These are phyloP conservation scores for Corythaixoides concolor DNA, from an alignment of 2,113 vertebrate species.

Conservation along the genomic window DNA sequence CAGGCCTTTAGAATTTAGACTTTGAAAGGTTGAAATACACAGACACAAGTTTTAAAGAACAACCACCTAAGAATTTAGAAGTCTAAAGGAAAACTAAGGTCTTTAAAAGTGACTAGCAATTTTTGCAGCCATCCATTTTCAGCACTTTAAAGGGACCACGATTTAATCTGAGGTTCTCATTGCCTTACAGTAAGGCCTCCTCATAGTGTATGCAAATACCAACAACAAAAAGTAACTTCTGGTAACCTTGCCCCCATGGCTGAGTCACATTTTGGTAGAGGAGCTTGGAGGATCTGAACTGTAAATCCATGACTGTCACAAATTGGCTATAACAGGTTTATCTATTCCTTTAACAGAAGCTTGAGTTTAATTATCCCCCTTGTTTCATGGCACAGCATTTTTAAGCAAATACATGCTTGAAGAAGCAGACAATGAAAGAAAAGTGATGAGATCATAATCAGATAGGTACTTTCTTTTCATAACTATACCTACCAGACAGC, in stretches of 20 bases:
- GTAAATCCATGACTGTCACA: not conserved
- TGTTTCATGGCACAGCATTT: not conserved
- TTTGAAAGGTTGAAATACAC: not conserved
- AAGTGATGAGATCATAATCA: not conserved
- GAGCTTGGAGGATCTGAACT: not conserved
- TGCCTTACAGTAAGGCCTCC: not conserved
- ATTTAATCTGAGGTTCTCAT: rapidly evolving
- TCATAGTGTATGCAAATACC: not conserved
- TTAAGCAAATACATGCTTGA: not conserved
- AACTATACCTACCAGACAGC: not conserved
- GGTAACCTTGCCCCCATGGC: not conserved
- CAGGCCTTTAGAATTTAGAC: not conserved
- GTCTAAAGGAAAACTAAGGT: not conserved
- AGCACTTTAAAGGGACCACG: not conserved
- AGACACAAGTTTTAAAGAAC: not conserved
- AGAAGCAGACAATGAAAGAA: not conserved
- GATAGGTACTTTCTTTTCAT: not conserved
- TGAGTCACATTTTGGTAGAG: not conserved
- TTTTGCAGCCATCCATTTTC: not conserved
- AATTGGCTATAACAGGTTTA: not conserved
- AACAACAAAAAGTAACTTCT: not conserved
- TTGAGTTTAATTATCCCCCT: not conserved
- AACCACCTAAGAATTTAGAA: not conserved
- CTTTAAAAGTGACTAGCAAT: not conserved
- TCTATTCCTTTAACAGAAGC: not conserved